A percentile compares a stretch with the other conserved stretches of the same genome.
Evolutionary conservation across 2,888 invertebrate genomes (phyloP).

Genomic region (Lasioglossum malachurum): DNA sequence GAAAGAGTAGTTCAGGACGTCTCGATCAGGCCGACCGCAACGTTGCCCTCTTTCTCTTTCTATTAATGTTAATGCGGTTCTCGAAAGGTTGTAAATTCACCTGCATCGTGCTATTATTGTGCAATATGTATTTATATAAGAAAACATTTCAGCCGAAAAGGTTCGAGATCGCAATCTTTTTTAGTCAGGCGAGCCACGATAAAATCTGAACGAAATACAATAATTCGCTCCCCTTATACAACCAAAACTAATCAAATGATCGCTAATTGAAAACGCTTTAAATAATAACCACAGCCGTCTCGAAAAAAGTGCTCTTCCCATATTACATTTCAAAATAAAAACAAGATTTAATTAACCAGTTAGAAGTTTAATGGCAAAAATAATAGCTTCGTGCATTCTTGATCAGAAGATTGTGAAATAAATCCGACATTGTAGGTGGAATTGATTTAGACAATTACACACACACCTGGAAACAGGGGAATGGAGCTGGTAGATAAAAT

Average conservation of each 20-base stretch:
- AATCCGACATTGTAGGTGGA: background rate
- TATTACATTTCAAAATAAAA: background rate
- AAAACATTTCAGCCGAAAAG: background rate
- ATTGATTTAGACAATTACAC: background rate
- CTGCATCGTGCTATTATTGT: background rate
- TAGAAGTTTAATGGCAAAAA: background rate
- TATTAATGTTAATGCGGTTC: conserved; percentile 14
- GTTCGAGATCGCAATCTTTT: background rate
- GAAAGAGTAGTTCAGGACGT: conserved; percentile 37
- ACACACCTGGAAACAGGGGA: background rate
- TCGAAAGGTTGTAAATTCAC: conserved; percentile 15
- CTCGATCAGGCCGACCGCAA: conserved; percentile 25
- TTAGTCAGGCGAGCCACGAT: background rate
- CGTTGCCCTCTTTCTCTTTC: conserved; percentile 35
- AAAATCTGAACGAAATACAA: background rate
- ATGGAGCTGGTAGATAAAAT: conserved; percentile 8
- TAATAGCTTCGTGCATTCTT: background rate
- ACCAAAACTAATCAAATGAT: background rate
- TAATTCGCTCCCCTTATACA: background rate
- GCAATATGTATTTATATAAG: background rate
- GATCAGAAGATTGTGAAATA: background rate
- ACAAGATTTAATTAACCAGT: background rate
- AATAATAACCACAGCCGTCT: background rate
- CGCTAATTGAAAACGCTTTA: background rate
- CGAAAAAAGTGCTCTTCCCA: background rate